Conservation (phyloP, 2,888 invertebrate genomes). For the Colostygia pectinataria region DNA sequence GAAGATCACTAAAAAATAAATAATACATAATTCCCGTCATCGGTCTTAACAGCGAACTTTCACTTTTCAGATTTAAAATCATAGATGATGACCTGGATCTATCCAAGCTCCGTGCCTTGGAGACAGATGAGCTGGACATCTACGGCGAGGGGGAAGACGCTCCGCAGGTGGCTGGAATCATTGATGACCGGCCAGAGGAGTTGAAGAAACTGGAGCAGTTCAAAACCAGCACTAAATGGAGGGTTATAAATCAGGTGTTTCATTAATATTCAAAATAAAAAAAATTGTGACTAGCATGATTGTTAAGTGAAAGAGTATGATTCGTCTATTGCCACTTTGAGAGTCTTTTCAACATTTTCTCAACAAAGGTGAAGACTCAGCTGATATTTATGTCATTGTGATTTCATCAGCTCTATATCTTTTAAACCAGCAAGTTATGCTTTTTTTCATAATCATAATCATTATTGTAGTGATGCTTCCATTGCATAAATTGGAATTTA, state of each 20-base stretch:
- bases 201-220: conserved; percentile 73
- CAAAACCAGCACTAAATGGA: conserved; percentile 71
- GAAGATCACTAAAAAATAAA: background rate
- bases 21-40: background rate
- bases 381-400: too few relatives aligned
- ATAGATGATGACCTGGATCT: conserved; percentile 93
- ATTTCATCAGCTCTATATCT: too few relatives aligned
- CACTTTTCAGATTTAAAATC: conserved; percentile 86
- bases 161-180: conserved; percentile 93
- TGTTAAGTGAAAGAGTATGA: too few relatives aligned
- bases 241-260: conserved; percentile 69
- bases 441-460: too few relatives aligned
- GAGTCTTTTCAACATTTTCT: too few relatives aligned
- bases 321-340: too few relatives aligned
- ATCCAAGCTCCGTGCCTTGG: conserved; percentile 82
- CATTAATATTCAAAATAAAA: background rate
- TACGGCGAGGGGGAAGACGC: conserved; percentile 91
- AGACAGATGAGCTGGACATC: conserved; percentile 86
- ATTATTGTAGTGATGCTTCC: too few relatives aligned
- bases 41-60: background rate
- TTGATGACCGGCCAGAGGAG: conserved; percentile 91
- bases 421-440: too few relatives aligned
- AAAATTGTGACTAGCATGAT: too few relatives aligned
- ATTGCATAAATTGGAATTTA: too few relatives aligned
- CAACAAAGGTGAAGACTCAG: too few relatives aligned